Evolutionary conservation across 2,888 invertebrate genomes (phyloP).

Genomic region (Salticus scenicus): DNA sequence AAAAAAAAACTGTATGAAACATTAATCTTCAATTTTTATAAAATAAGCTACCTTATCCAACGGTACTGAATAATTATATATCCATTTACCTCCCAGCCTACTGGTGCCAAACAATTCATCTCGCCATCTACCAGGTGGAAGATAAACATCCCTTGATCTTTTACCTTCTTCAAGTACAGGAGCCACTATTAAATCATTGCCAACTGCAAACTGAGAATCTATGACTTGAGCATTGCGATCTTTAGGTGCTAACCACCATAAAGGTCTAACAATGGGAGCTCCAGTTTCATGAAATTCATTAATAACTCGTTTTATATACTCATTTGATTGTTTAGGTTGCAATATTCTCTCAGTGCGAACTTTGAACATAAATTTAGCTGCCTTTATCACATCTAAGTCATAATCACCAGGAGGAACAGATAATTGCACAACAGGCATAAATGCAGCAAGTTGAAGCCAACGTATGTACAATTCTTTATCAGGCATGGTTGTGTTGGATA

Average conservation of each 20-base stretch:
- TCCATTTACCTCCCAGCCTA: conserved; percentile 91
- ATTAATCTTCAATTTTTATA: conserved; percentile 69
- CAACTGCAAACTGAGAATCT: conserved; percentile 90
- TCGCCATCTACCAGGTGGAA: conserved; percentile 94
- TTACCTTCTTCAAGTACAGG: conserved; percentile 85
- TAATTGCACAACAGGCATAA: conserved; percentile 93
- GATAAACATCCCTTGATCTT: conserved; percentile 85
- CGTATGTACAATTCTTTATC: conserved; percentile 89
- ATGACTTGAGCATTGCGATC: conserved; percentile 86
- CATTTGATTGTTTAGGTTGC: conserved; percentile 57
- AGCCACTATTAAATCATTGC: conserved; percentile 92
- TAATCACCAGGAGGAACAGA: conserved; percentile 92
- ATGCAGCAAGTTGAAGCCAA: conserved; percentile 93
- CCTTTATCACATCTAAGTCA: conserved; percentile 80
- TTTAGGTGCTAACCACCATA: conserved; percentile 86
- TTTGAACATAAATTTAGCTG: conserved; percentile 77
- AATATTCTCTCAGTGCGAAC: conserved; percentile 81
- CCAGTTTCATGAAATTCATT: conserved; percentile 88
- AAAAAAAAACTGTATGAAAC: too few relatives aligned
- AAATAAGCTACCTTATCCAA: conserved; percentile 72
- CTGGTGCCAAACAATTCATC: conserved; percentile 91
- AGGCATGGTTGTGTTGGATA: conserved; percentile 78
- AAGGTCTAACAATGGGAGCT: conserved; percentile 87
- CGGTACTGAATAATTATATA: conserved; percentile 83
- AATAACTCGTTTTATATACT: conserved; percentile 82